Percentiles rank a stretch among this genome's conserved stretches.
Evolutionary conservation across 2,888 invertebrate species (phyloP).

Genomic region (Ariolimax columbianus): DNA sequence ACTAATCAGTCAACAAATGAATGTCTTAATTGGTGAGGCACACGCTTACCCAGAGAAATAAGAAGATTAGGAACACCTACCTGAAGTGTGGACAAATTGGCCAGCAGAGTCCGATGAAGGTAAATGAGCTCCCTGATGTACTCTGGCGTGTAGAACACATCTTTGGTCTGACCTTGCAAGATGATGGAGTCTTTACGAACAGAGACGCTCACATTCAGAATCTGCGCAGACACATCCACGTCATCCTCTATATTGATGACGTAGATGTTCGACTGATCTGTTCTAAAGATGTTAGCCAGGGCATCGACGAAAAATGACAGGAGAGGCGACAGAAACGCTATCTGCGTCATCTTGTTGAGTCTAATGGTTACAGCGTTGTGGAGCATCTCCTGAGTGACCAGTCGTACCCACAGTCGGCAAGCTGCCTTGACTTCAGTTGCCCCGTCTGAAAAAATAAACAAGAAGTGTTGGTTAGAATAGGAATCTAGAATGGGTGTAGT

Average conservation of each 20-base stretch:
- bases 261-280: conserved; percentile 93
- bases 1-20: too few species aligned
- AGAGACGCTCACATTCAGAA: conserved; percentile 95
- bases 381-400: conserved; percentile 96
- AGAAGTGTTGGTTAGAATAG: background rate
- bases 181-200: conserved; percentile 81
- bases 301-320: conserved; percentile 91
- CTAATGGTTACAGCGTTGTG: conserved; percentile 95
- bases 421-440: conserved; percentile 94
- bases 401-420: conserved; percentile 92
- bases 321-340: conserved; percentile 92
- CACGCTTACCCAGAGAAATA: too few species aligned
- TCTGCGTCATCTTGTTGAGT: conserved; percentile 93
- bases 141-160: conserved; percentile 90
- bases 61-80: too few species aligned
- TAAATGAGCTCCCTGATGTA: conserved; percentile 96
- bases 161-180: conserved; percentile 70
- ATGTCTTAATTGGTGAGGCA: too few species aligned
- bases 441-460: conserved; percentile 84
- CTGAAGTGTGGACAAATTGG: conserved; percentile 91
- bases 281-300: conserved; percentile 93
- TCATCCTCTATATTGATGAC: conserved; percentile 95
- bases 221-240: conserved; percentile 88
- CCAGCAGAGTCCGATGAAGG: conserved; percentile 91
- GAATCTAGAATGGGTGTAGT: too few species aligned